These are phyloP conservation scores for Lasioglossum marginatum DNA, from an alignment of 2,888 invertebrate species.

Conservation along the genomic window DNA sequence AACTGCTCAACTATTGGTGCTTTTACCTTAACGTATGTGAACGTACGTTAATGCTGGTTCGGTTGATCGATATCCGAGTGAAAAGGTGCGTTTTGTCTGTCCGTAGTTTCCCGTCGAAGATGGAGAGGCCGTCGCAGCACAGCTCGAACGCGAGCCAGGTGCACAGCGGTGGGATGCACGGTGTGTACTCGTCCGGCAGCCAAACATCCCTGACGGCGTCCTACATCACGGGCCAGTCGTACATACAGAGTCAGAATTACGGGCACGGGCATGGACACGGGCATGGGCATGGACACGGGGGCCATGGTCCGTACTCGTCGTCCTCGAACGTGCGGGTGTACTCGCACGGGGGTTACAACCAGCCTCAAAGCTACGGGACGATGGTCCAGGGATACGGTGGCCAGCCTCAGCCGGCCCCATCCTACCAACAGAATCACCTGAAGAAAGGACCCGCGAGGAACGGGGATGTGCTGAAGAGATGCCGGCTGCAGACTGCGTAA, in stretches of 20 bases:
- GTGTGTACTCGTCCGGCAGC: slow-evolving; percentile 80
- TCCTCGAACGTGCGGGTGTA: slow-evolving; percentile 78
- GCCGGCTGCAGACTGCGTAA: slow-evolving; percentile 89
- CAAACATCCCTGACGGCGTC: slow-evolving; percentile 82
- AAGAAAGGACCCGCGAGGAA: slow-evolving; percentile 89
- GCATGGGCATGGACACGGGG: background rate
- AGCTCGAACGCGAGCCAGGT: slow-evolving; percentile 77
- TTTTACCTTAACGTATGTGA: too few species aligned
- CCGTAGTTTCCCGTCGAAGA: slow-evolving; percentile 82
- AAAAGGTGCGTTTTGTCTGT: background rate
- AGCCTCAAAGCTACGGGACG: slow-evolving; percentile 82
- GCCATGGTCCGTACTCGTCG: slow-evolving; percentile 69
- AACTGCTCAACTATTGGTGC: too few species aligned
- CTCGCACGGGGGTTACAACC: slow-evolving; percentile 77
- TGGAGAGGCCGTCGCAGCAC: slow-evolving; percentile 81
- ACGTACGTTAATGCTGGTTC: background rate
- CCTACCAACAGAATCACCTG: slow-evolving; percentile 86
- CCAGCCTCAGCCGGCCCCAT: slow-evolving; percentile 75
- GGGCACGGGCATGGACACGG: slow-evolving; percentile 58
- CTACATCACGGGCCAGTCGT: slow-evolving; percentile 83
- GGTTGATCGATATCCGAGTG: background rate
- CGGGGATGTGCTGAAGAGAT: slow-evolving; percentile 88
- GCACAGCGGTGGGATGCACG: slow-evolving; percentile 78
- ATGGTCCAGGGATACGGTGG: slow-evolving; percentile 82
- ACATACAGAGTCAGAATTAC: slow-evolving; percentile 82